Base-by-base conservation (phyloP, 2,797 vertebrate species). In the Anisognathus igniventris region DNA sequence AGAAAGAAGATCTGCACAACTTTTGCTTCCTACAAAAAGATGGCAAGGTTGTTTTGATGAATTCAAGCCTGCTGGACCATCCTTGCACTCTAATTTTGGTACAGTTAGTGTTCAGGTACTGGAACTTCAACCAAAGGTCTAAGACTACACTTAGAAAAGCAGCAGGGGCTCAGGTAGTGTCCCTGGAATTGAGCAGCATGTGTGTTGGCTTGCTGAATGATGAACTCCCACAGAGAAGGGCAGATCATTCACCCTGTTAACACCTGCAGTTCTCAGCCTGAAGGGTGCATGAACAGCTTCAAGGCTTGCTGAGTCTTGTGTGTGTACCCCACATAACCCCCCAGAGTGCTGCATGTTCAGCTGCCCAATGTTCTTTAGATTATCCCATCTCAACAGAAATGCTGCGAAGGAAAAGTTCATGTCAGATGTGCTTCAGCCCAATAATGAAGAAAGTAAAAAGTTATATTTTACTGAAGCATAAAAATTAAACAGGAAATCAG, bases 381-480 rank as follows among this genome's bases (percentile, higher is more conserved):
- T 54, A 40, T 77, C 1, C 1, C 22, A 35, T 9, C 42, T 24
- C 80, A 35, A 24, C n/a, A 19, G 37, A 57, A 72, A 33, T 4
- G 7, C 73, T 3, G 7, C 2, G 5, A 33, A 70, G 50, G n/a
- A 57, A 74, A 48, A 23, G 14, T 7, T 51, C 1, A 0, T 4
- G 48, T 47, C 57, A 44, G 45, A 45, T 16, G 44, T 1, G 9
- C 54, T 72, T 58, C 13, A 78, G 57, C 35, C 50, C 75, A 77
- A 6, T 10, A 79, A 35, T 2, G 9, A 50, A n/a, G 28, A 5
- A 40, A 22, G 10, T 2, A 23, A 10, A 14, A 45, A 7, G 15
- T 33, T 14, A 3, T 4, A 33, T 62, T 87, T 62, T 76, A 62
- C 23, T 37, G 19, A 60, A 68, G 33, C 40, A 51, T 65, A 42